These are phyloP conservation scores for Philhelius pedissequus DNA, from an alignment of 2,888 invertebrate species.

Conservation along the genomic window DNA sequence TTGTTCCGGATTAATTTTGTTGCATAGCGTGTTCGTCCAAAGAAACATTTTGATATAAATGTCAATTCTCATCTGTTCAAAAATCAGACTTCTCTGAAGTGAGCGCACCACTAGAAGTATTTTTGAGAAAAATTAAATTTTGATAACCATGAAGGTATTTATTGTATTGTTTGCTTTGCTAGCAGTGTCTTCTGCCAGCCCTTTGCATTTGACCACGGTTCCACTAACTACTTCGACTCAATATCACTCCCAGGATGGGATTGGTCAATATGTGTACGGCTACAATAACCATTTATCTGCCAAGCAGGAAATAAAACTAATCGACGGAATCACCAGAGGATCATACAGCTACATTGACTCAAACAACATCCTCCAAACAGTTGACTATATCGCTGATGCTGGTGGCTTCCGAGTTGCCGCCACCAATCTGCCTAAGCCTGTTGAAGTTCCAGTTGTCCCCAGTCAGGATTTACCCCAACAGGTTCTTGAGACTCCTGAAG, in stretches of 20 bases:
- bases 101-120: constrained; percentile 73
- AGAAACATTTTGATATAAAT: not conserved
- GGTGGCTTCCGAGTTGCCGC: constrained; percentile 82
- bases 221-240: not conserved
- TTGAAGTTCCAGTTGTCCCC: constrained; percentile 69
- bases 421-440: constrained; percentile 80
- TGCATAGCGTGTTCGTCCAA: too few relatives aligned
- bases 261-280: too few relatives aligned
- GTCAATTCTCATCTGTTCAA: not conserved
- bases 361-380: constrained; percentile 81
- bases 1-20: too few relatives aligned
- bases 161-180: not conserved
- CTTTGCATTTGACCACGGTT: not conserved
- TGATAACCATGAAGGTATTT: not conserved
- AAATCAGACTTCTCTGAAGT: constrained; percentile 71
- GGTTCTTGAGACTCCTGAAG: not conserved
- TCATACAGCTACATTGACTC: constrained; percentile 82
- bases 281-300: too few relatives aligned
- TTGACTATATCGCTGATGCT: constrained; percentile 81
- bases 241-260: constrained; percentile 74
- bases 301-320: constrained; percentile 79
- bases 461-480: not conserved
- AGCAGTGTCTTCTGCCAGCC: not conserved
- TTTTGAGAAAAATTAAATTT: constrained; percentile 6
- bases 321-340: constrained; percentile 82